Conservation (phyloP, 1,140 invertebrate species). For the Solen grandis region DNA sequence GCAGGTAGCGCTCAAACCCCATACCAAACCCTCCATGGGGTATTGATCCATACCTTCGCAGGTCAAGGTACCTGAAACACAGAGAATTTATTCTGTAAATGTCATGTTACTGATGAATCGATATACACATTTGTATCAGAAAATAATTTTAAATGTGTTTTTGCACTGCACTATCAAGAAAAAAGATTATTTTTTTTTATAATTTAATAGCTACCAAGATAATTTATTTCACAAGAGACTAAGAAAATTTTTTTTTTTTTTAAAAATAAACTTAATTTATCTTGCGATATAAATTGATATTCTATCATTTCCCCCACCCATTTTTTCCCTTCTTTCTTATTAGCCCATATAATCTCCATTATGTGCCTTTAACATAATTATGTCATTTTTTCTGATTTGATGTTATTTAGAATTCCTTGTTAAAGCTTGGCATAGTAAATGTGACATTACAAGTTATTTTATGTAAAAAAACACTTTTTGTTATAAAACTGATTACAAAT, state of each 20-base stretch:
- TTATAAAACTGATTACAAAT: no score
- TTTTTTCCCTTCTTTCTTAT: no score
- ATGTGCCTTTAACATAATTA: no score
- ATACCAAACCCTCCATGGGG: slow-evolving; percentile 97
- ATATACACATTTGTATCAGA: not conserved
- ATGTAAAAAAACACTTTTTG: no score
- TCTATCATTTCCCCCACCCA: no score
- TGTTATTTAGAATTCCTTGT: no score
- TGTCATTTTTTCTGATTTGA: no score
- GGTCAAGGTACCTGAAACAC: slow-evolving; percentile 90
- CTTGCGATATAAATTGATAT: no score
- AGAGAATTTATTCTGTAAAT: not conserved
- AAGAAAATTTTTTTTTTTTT: not conserved
- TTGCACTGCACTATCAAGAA: not conserved
- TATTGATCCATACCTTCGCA: slow-evolving; percentile 93
- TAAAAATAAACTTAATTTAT: no score
- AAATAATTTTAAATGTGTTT: not conserved
- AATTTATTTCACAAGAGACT: not conserved
- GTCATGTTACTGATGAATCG: not conserved
- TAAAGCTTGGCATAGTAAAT: no score
- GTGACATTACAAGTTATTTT: no score
- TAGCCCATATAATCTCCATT: no score
- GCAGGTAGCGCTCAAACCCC: slow-evolving; percentile 95
- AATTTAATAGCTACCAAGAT: not conserved
- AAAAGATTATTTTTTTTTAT: not conserved